Evolutionary conservation across 2,113 vertebrate genomes (phyloP).

Genomic region (Sinocyclocheilus rhinocerous): DNA sequence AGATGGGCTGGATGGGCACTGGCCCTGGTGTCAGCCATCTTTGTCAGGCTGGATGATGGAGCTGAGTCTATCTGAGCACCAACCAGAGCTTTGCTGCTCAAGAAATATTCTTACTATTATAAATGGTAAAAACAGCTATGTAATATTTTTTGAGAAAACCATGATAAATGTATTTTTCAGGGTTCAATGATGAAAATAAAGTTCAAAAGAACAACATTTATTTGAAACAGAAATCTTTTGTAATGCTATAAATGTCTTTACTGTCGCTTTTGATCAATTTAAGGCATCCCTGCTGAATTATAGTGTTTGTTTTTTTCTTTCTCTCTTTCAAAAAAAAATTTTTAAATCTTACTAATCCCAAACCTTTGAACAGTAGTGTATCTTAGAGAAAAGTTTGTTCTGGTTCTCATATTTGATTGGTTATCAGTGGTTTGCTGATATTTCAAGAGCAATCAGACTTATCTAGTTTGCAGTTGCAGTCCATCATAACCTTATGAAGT

Average conservation of each 20-base stretch:
- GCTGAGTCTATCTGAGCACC: constrained; percentile 73
- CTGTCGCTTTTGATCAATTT: not conserved
- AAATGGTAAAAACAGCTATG: not conserved
- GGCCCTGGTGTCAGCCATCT: constrained; percentile 75
- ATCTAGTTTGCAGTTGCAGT: too few species aligned
- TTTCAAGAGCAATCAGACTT: not conserved
- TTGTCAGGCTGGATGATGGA: constrained; percentile 81
- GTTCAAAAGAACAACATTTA: not conserved
- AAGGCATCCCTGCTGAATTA: not conserved
- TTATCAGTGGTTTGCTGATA: not conserved
- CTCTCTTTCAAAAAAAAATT: not conserved
- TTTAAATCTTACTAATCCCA: not conserved
- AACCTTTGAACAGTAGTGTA: not conserved
- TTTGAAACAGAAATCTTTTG: not conserved
- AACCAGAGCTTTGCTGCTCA: constrained; percentile 66
- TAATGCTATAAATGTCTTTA: not conserved
- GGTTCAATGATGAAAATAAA: not conserved
- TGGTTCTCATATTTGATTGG: not conserved
- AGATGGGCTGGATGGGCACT: constrained; percentile 71
- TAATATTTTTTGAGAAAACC: too few species aligned
- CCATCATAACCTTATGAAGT: not conserved
- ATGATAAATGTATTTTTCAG: too few species aligned
- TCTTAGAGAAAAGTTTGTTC: not conserved
- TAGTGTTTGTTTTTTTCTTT: not conserved
- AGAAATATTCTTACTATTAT: not conserved